These are phyloP conservation scores for Cephus nigrinus DNA, from an alignment of 2,888 invertebrate genomes.

Conservation along the genomic window DNA sequence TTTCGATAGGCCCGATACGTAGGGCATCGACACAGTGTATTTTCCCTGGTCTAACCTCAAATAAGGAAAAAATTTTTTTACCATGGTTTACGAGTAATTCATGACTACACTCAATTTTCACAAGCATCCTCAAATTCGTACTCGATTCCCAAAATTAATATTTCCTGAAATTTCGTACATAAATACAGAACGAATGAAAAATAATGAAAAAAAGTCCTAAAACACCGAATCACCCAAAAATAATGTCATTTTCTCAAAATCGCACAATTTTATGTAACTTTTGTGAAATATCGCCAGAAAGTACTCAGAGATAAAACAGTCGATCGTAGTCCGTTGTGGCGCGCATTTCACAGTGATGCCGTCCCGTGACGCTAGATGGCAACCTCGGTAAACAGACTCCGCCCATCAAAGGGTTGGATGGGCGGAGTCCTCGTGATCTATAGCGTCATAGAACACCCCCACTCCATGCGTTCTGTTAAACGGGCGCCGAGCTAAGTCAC, in stretches of 20 bases:
- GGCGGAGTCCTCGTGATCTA: constrained; percentile 65
- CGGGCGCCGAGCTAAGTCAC: constrained; percentile 47
- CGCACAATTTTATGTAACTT: background rate
- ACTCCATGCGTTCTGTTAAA: constrained; percentile 29
- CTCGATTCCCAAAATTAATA: background rate
- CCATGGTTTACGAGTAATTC: background rate
- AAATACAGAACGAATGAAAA: background rate
- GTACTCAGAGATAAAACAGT: background rate
- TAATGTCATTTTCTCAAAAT: background rate
- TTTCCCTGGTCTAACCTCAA: constrained; percentile 39
- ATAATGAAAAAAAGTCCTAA: background rate
- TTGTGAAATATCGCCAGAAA: background rate
- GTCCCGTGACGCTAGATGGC: constrained; percentile 48
- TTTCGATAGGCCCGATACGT: background rate
- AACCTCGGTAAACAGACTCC: constrained; percentile 39
- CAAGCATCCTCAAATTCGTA: background rate
- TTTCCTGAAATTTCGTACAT: background rate
- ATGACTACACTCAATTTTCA: background rate
- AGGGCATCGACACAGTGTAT: background rate
- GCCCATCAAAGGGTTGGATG: constrained; percentile 29
- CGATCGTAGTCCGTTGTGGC: constrained; percentile 20
- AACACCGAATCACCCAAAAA: background rate
- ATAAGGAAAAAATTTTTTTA: constrained; percentile 1
- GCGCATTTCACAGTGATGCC: constrained; percentile 26
- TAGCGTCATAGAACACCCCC: constrained; percentile 65